Conservation (phyloP, 2,797 vertebrate genomes). For the Tachyglossus aculeatus region DNA sequence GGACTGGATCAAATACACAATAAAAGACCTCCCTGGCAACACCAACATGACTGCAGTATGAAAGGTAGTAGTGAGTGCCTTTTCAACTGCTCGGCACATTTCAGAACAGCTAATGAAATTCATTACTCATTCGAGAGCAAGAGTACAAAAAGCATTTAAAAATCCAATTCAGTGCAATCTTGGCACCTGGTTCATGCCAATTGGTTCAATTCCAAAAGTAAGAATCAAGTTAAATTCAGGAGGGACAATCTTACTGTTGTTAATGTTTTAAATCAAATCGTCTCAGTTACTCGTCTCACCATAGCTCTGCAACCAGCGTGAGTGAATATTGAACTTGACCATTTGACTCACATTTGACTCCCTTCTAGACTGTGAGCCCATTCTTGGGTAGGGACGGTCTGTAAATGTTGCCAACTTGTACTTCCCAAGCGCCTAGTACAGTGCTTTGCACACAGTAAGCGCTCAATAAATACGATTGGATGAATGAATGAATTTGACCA, state of each 20-base stretch:
- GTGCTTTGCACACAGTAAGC: too few species aligned
- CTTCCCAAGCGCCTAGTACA: too few species aligned
- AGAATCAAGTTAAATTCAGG: constrained; percentile 69
- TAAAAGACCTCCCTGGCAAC: neutral
- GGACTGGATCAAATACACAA: neutral
- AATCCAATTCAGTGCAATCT: constrained; percentile 53
- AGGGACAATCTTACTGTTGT: constrained; percentile 58
- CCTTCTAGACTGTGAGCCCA: too few species aligned
- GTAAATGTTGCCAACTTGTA: too few species aligned
- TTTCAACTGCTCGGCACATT: constrained; percentile 50
- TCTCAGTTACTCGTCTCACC: constrained; percentile 45
- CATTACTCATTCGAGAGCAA: constrained; percentile 66
- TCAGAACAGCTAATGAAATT: constrained; percentile 63
- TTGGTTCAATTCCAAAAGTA: constrained; percentile 68
- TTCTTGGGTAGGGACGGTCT: too few species aligned
- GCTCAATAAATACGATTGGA: too few species aligned
- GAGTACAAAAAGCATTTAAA: constrained; percentile 69
- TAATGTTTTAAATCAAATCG: constrained; percentile 65
- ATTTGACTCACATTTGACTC: constrained; percentile 10
- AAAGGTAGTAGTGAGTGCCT: constrained; percentile 24
- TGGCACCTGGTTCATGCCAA: constrained; percentile 57
- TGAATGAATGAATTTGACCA: too few species aligned
- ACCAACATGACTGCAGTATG: constrained; percentile 4
- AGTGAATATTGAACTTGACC: constrained; percentile 31
- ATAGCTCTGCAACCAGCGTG: constrained; percentile 16